Base-by-base conservation (phyloP, 2,113 vertebrate species). In the Neolamprologus cancellatus region DNA sequence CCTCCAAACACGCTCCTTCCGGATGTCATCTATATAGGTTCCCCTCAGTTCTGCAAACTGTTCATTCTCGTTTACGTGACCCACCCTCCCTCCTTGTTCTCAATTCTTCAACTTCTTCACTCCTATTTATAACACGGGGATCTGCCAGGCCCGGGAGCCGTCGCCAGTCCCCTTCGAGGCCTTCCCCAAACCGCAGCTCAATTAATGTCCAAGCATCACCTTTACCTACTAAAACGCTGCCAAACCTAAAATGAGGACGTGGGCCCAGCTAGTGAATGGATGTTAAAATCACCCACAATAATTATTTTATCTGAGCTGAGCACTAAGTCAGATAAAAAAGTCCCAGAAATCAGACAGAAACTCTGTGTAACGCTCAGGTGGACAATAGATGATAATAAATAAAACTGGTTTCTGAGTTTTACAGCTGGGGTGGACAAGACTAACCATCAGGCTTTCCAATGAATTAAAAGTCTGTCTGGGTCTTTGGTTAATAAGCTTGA, bases 241-340 rank as follows among this genome's bases (percentile, higher is more conserved):
- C 48, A 50, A 18, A 5, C 48, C 8, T 50, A 50, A 50, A 50
- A 50, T 18, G 0, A 0, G 48, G 48, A 50, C 1, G 0, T 50
- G 48, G 48, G 48, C 48, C 8, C 8, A 50, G 48, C 48, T 0
- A 50, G 48, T 50, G 48, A 2, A n/a, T 53, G 52, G 10, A 53
- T 53, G 52, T 23, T 53, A 53, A 53, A 54, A 54, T 54, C 52
- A 23, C 10, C 52, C 3, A 4, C n/a, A 54, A 54, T 54, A 23
- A 54, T 23, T 20, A 54, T 54, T 54, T 13, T 54, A 23, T 54
- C 20, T 54, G 52, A 54, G n/a, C 52, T 23, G n/a, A 54, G 52
- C 52, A 23, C 52, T 23, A 54, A 54, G 0, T 4, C 10, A 23
- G n/a, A 53, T 53, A 53, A 23, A 23, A 23, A 53, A 53, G n/a